These are phyloP conservation scores for Pachycephala philippinensis DNA, from an alignment of 2,113 vertebrate genomes.

Conservation along the genomic window DNA sequence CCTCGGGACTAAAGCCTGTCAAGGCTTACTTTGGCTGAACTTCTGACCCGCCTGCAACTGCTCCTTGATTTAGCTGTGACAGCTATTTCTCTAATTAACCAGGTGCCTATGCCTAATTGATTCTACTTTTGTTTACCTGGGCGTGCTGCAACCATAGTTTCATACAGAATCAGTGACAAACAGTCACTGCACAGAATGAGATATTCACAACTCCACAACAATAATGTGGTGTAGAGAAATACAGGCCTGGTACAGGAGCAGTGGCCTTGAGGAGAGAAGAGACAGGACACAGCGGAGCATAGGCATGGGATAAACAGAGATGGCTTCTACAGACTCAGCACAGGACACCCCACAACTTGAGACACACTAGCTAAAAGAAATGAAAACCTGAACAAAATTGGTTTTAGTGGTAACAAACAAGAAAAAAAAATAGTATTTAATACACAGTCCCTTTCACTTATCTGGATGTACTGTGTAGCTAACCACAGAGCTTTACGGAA, in stretches of 20 bases:
- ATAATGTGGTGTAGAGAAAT: background rate
- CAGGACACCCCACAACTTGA: background rate
- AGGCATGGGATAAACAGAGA: background rate
- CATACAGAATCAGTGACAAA: background rate
- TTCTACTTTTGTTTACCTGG: background rate
- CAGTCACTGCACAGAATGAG: background rate
- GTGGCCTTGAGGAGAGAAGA: background rate
- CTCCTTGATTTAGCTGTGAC: background rate
- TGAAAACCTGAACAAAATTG: background rate
- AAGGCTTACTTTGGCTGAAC: background rate
- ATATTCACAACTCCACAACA: background rate
- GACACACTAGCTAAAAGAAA: background rate
- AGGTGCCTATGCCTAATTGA: background rate
- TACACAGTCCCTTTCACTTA: background rate
- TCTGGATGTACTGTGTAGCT: background rate
- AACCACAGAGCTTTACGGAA: background rate
- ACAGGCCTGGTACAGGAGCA: background rate
- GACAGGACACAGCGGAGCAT: rapidly evolving
- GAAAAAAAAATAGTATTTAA: background rate
- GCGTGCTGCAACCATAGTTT: background rate
- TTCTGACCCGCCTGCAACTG: background rate
- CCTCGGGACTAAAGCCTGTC: background rate
- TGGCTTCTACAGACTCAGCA: rapidly evolving
- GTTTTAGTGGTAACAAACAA: background rate
- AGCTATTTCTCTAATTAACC: background rate